A percentile compares a stretch with the other conserved stretches of the same genome.
Conservation (phyloP, 2,113 vertebrate species). For the Paramormyrops kingsleyae region DNA sequence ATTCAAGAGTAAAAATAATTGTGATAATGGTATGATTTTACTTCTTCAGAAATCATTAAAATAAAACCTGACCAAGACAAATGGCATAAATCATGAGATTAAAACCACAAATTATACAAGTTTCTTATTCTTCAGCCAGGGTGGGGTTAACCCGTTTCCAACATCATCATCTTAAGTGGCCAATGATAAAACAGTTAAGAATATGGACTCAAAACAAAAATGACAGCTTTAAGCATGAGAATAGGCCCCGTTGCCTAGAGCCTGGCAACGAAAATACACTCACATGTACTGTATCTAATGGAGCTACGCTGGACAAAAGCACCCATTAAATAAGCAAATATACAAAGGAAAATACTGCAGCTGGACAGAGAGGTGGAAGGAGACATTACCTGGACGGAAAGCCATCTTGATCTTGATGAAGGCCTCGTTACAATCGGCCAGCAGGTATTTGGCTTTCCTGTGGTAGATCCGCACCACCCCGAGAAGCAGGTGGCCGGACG, state of each 20-base stretch:
- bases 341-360: background rate
- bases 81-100: background rate
- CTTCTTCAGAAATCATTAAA: background rate
- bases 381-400: slow-evolving; percentile 85
- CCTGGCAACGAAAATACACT: background rate
- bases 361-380: background rate
- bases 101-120: background rate
- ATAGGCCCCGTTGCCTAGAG: background rate
- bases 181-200: background rate
- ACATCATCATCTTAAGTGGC: background rate
- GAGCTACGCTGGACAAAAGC: background rate
- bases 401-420: slow-evolving; percentile 99
- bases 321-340: background rate
- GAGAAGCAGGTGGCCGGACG: slow-evolving; percentile 89
- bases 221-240: background rate
- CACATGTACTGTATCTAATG: background rate
- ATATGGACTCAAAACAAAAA: background rate
- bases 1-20: background rate
- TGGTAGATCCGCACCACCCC: slow-evolving; percentile 98
- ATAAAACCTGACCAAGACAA: background rate
- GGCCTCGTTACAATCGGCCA: slow-evolving; percentile 97
- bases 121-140: background rate
- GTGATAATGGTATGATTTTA: background rate
- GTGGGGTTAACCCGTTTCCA: background rate
- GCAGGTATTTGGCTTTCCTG: slow-evolving; percentile 97